A percentile compares a stretch with the other conserved stretches of the same genome.
Conservation (phyloP, 1,140 invertebrate species). For the Ooceraea biroi region DNA sequence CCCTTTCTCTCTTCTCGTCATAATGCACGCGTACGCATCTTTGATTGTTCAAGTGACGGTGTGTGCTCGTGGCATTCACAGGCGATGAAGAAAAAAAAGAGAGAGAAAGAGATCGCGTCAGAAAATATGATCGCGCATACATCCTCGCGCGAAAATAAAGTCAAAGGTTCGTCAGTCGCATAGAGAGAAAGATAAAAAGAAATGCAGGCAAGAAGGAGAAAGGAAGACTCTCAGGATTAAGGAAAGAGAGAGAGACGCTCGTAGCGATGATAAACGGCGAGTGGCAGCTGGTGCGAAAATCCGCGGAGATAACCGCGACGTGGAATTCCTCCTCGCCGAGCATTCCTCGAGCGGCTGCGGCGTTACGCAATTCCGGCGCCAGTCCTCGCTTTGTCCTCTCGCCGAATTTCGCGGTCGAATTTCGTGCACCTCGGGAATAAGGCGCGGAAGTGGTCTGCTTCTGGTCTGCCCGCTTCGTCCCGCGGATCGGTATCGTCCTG, state of each 20-base stretch:
- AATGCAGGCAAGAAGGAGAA: neutral
- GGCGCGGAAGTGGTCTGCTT: neutral
- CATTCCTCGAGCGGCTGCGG: constrained; percentile 30
- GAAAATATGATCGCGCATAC: constrained; percentile 59
- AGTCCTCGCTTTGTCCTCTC: constrained; percentile 23
- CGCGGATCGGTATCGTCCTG: neutral
- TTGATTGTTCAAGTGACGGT: constrained; percentile 74
- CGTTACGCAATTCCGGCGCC: constrained; percentile 34
- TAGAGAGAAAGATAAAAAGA: neutral
- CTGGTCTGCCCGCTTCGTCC: neutral
- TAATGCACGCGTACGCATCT: constrained; percentile 64
- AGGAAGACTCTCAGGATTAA: neutral
- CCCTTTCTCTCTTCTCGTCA: constrained; percentile 36
- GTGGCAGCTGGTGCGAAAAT: constrained; percentile 35
- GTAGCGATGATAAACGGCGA: constrained; percentile 1
- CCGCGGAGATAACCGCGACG: neutral
- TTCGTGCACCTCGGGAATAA: neutral
- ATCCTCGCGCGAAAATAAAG: constrained; percentile 58
- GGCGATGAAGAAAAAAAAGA: constrained; percentile 12
- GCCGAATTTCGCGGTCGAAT: constrained; percentile 33
- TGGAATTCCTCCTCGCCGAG: constrained; percentile 14
- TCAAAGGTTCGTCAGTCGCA: constrained; percentile 49
- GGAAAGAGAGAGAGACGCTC: neutral
- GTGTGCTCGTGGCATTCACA: constrained; percentile 22
- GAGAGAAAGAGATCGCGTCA: constrained; percentile 27